Base-by-base conservation (phyloP, 2,888 invertebrate species). In the Trissoscelio sp. region DNA sequence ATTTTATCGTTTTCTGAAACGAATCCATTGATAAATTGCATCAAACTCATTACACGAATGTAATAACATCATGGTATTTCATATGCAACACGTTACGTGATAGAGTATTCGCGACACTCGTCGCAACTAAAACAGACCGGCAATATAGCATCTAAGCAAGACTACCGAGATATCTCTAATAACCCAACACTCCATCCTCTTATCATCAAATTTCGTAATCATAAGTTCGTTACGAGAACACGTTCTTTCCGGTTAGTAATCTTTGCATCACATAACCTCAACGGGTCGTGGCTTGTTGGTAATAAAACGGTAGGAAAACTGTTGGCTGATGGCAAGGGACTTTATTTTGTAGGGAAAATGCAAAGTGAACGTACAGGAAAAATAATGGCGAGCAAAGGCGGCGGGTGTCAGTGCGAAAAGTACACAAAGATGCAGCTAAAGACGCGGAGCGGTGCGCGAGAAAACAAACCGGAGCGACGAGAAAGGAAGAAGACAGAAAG, bases 281-380 rank as follows among this genome's bases (percentile, higher is more conserved):
- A 79, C 77, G 80, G 77, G 62, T 82, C 73, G 58, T 42, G 31
- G 44, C 67, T 64, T 57, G 31, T 60, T 39, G 55, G 66, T 74
- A 83, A 79, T 84, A 85, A 85, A 84, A 82, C 64, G 57, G 66
- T 74, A 83, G 72, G 82, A 85, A 84, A 84, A 82, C 62, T 78
- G 78, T 74, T 75, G 75, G 57, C 48, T n/a, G n/a, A n/a, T 70
- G 69, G 67, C 64, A 53, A 66, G 34, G 51, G 78, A 78, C 81
- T 82, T 85, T 86, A 83, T 85, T 85, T 85, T 69, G 81, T 70
- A 53, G 24, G 64, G 78, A 85, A 84, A 85, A 84, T 85, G 83
- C 81, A 84, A 84, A 86, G 84, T 82, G 81, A 85, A 73, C 74
- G 84, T 70, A 83, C 78, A 18, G 79, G 84, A 81, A 85, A 86